These are phyloP conservation scores for Axea sp. DNA, from an alignment of 2,888 invertebrate genomes.

Conservation along the genomic window DNA sequence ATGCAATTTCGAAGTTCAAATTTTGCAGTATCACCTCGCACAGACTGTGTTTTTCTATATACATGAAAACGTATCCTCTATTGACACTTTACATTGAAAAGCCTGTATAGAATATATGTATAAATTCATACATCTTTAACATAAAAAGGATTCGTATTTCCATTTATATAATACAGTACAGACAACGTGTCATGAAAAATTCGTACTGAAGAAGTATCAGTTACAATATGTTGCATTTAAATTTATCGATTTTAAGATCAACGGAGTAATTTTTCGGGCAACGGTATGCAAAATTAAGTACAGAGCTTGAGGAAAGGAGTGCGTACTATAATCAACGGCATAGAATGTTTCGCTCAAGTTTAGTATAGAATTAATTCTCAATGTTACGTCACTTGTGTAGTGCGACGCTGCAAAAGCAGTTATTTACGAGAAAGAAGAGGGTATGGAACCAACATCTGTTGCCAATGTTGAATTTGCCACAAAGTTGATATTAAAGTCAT, in stretches of 20 bases:
- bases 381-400: slow-evolving; percentile 39
- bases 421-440: slow-evolving; percentile 44
- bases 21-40: too few species aligned
- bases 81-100: too few species aligned
- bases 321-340: slow-evolving; percentile 24
- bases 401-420: slow-evolving; percentile 21
- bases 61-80: too few species aligned
- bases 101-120: too few species aligned
- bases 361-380: slow-evolving; percentile 34
- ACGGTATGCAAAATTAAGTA: slow-evolving; percentile 41
- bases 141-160: slow-evolving; percentile 13
- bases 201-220: slow-evolving; percentile 17
- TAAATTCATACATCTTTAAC: too few species aligned
- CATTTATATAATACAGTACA: slow-evolving; percentile 9
- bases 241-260: slow-evolving; percentile 41
- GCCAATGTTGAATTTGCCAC: slow-evolving; percentile 52
- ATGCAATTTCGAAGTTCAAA: too few species aligned
- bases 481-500: slow-evolving; percentile 53
- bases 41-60: too few species aligned
- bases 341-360: slow-evolving; percentile 32
- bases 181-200: slow-evolving; percentile 2
- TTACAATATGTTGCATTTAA: slow-evolving; percentile 28
- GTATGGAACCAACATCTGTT: slow-evolving; percentile 41
- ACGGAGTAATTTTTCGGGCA: slow-evolving; percentile 30
- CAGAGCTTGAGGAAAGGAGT: slow-evolving; percentile 2